Evolutionary conservation across 2,888 invertebrate genomes (phyloP), one percentile per base, ranked within the genome.

Genomic region (Sarcophaga rosellei): DNA sequence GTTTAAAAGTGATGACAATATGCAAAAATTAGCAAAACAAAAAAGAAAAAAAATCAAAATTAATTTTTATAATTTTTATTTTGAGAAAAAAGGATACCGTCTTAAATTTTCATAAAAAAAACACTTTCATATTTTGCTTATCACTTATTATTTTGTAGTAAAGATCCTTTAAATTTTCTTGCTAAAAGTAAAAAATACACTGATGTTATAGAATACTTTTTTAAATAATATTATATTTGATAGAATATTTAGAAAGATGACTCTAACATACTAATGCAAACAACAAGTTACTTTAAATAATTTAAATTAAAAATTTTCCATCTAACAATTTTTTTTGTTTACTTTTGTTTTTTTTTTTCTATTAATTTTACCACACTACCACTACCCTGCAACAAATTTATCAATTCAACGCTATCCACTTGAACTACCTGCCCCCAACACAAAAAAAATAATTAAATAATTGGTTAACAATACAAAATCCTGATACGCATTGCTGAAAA

Each of bases 401-500:
- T 73, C 45, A 72, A 73, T 15, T n/a, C 44, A 44, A 80, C 65
- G 70, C 65, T 45, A 72, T 17, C 53, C 53, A 53, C 53, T 53
- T 53, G 17, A 53, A 53, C 17, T 15, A 17, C 53, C 63, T 62
- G 59, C 10, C 53, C 53, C 47, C 69, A 72, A 69, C 35, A 20
- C 57, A 35, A 35, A 35, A 35, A 35, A 53, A 53, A 53, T 4
- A 53, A 53, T 17, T 15, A 53, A 79, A 4, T 12, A 63, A 79
- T 79, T 72, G 79, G 79, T 70, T 57, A 35, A 68, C 57, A 47
- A 61, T 20, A 53, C 61, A 20, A 23, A 57, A 21, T 44, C 53
- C 63, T 63, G 21, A 57, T 35, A 63, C 65, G 65, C 72, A 72
- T 79, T 70, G 44, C 21, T 79, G 21, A 59, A n/a, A 53, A 53